phyloP scores from a whole-genome alignment of 2,113 vertebrate genomes.

The Gambusia holbrooki region DNA sequence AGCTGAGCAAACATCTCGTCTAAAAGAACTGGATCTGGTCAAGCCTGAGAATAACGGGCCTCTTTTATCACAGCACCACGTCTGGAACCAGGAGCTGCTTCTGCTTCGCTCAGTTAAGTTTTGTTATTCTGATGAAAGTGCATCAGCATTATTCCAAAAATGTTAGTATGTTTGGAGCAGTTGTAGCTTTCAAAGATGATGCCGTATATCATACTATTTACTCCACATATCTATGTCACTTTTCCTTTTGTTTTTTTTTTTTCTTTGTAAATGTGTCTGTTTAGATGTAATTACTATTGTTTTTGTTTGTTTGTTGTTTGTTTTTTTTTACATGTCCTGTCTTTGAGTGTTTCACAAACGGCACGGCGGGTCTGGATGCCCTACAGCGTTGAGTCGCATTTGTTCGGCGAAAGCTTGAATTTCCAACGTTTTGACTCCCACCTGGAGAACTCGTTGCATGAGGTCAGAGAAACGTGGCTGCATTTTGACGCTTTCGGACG shows the following conservation, averaged over 20 bases:
- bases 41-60: constrained; percentile 62
- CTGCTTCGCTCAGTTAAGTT: constrained; percentile 37
- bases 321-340: neutral
- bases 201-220: too few relatives aligned
- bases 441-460: too few relatives aligned
- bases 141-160: constrained; percentile 2
- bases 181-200: too few relatives aligned
- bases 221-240: too few relatives aligned
- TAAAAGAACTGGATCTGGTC: constrained; percentile 47
- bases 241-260: too few relatives aligned
- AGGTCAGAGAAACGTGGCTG: too few relatives aligned
- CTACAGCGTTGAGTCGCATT: neutral
- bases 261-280: neutral
- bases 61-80: neutral
- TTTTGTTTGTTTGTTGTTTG: neutral
- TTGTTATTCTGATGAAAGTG: constrained; percentile 46
- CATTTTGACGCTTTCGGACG: too few relatives aligned
- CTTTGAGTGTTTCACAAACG: too few relatives aligned
- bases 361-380: neutral
- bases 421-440: too few relatives aligned
- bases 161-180: too few relatives aligned
- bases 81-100: constrained; percentile 24
- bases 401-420: neutral
- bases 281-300: neutral
- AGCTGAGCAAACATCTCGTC: constrained; percentile 71